Base-by-base conservation (phyloP, 2,113 vertebrate species). In the Eulemur rufifrons region DNA sequence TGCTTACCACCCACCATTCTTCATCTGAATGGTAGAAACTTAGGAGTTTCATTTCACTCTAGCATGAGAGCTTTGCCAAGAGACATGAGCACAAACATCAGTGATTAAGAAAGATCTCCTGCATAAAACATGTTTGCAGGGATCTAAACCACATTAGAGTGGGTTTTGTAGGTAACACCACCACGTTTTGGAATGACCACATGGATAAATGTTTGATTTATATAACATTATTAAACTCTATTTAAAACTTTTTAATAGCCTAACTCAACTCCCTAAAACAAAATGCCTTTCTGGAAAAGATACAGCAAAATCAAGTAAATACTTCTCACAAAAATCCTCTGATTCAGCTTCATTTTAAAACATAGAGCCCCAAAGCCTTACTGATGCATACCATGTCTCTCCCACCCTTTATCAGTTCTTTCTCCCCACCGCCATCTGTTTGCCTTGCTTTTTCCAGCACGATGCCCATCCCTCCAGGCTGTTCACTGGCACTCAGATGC, bases 1-100 rank as follows among this genome's bases (percentile, higher is more conserved):
- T 91, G 82, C 73, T 93, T n/a, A 71, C 92, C 88, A 68, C 93
- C 95, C 86, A 95, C 93, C 50, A 91, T 20, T 97, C 85, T 91
- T 95, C 83, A 68, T 76, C 56, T 56, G 74, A 94, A 83, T 91
- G 92, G 94, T 29, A 74, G 68, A 61, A 94, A 90, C 59, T 23
- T 78, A 68, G 13, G 74, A 84, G 45, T 86, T 78, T 88, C 54
- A 27, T 59, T 77, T 78, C 83, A 56, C 78, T 91, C 34, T 34
- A 71, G 81, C 45, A 74, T 32, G 59, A 68, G 71, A 88, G 39
- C 45, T 83, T 78, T 89, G 86, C 94, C 94, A 94, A 94, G 63
- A 87, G 71, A 93, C 52, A 80, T 23, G 84, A 90, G 59, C 85
- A 84, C 63, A 94, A 37, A 54, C 45, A 50, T 34, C 63, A 76